These are phyloP conservation scores for Hoplostethus mediterraneus DNA, from an alignment of 2,797 vertebrate species.

Conservation along the genomic window DNA sequence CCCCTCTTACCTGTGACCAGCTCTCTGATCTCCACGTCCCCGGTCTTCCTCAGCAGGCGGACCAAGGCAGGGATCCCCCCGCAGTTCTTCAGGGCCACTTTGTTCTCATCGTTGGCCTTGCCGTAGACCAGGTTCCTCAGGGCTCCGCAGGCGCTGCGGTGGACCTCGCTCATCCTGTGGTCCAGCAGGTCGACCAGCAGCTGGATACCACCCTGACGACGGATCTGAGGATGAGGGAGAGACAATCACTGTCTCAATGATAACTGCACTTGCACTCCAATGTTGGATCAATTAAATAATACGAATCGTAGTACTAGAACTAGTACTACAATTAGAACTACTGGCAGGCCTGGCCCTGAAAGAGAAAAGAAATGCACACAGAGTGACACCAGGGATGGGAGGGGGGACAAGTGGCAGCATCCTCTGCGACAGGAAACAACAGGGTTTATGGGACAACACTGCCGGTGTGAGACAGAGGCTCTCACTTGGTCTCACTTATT, in stretches of 20 bases:
- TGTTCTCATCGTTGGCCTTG: conserved; percentile 98
- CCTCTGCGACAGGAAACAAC: too few relatives aligned
- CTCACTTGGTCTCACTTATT: too few relatives aligned
- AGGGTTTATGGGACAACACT: too few relatives aligned
- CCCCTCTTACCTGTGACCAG: conserved; percentile 92
- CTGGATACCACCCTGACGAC: conserved; percentile 96
- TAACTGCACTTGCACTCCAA: not conserved
- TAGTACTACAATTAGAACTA: too few relatives aligned
- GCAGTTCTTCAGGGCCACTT: conserved; percentile 97
- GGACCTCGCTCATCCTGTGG: conserved; percentile 98
- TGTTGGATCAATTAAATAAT: too few relatives aligned
- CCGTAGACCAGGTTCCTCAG: conserved; percentile 97
- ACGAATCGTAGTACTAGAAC: too few relatives aligned
- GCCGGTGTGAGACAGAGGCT: too few relatives aligned
- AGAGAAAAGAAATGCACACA: too few relatives aligned
- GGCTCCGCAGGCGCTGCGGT: conserved; percentile 97
- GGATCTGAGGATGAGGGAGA: conserved; percentile 85
- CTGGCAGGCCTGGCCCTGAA: too few relatives aligned
- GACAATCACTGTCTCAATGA: not conserved
- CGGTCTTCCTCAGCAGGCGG: conserved; percentile 94
- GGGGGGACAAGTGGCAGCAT: too few relatives aligned
- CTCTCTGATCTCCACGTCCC: conserved; percentile 96
- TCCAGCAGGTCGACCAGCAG: conserved; percentile 96
- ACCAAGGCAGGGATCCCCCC: conserved; percentile 97
- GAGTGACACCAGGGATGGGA: too few relatives aligned